Evolutionary conservation across 1,140 invertebrate species (phyloP).

Genomic region (Trachymyrmex cornetzi): DNA sequence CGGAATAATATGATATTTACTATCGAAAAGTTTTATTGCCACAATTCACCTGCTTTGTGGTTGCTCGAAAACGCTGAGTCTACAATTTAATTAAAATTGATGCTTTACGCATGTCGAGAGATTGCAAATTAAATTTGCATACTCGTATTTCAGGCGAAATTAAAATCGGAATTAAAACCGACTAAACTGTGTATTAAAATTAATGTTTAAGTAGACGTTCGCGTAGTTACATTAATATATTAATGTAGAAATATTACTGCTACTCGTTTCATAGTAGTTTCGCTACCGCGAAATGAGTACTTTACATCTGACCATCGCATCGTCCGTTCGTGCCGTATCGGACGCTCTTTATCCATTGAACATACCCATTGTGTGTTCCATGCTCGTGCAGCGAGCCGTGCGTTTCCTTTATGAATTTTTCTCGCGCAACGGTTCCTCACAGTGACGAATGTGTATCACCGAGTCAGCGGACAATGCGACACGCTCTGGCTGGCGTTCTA

Average conservation of each 20-base stretch:
- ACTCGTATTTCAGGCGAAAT: neutral
- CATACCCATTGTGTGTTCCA: constrained; percentile 7
- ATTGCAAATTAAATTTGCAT: constrained; percentile 47
- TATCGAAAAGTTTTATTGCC: neutral
- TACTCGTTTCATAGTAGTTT: neutral
- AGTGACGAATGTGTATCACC: constrained; percentile 73
- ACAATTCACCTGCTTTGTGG: neutral
- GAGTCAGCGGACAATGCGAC: constrained; percentile 76
- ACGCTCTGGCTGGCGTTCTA: constrained; percentile 77
- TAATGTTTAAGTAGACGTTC: constrained; percentile 25
- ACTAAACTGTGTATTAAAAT: neutral
- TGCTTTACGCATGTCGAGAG: neutral
- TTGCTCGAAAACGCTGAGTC: neutral
- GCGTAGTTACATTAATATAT: neutral
- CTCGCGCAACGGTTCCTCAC: constrained; percentile 60
- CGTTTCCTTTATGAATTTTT: constrained; percentile 53
- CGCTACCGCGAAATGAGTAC: neutral
- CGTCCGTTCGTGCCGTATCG: constrained; percentile 22
- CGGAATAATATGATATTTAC: constrained; percentile 2
- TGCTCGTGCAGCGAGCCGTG: constrained; percentile 10
- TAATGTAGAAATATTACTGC: neutral
- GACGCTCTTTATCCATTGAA: constrained; percentile 29
- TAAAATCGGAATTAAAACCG: constrained; percentile 28
- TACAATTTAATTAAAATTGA: constrained; percentile 33
- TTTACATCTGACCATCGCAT: neutral